Base-by-base conservation (phyloP, 2,888 invertebrate species). In the Nemurella pictetii region DNA sequence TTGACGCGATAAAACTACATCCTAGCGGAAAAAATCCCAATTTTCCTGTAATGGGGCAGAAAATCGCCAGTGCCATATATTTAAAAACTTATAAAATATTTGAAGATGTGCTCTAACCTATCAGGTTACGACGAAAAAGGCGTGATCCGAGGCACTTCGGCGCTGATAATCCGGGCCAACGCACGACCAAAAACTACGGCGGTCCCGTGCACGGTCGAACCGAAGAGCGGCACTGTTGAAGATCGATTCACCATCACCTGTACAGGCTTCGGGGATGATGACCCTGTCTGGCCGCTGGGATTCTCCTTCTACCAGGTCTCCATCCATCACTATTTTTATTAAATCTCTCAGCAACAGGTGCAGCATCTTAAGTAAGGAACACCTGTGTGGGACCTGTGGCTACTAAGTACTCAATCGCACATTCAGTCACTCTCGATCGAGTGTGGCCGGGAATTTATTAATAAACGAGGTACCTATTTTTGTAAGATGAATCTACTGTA, bases 281-380 rank as follows among this genome's bases (percentile, higher is more conserved):
- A 26, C 9, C 29, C 28, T 3, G 1, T 5, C 4, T 30, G 78
- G 29, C 78, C 78, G 78, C 28, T 78, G 4, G 78, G 2, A 9
- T 78, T 78, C 78, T 30, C n/a, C 30, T n/a, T 78, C 78, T 78
- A 30, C 27, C 78, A 78, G 78, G 28, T 55, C 15, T 20, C 55
- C 2, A 3, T 20, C 3, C 55, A 55, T 20, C 20, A 7, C 35
- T n/a, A n/a, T n/a, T n/a, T n/a, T n/a, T n/a, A n/a, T n/a, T n/a
- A n/a, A n/a, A n/a, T n/a, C n/a, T n/a, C n/a, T n/a, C n/a, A n/a
- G n/a, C n/a, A n/a, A n/a, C n/a, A n/a, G n/a, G n/a, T n/a, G n/a
- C n/a, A n/a, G n/a, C n/a, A n/a, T n/a, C n/a, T n/a, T n/a, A n/a
- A n/a, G n/a, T n/a, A n/a, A n/a, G n/a, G 20, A 55, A 55, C 20